Evolutionary conservation across 2,113 vertebrate species (phyloP), one percentile per base, ranked within the genome.

Genomic region (Vidua macroura): DNA sequence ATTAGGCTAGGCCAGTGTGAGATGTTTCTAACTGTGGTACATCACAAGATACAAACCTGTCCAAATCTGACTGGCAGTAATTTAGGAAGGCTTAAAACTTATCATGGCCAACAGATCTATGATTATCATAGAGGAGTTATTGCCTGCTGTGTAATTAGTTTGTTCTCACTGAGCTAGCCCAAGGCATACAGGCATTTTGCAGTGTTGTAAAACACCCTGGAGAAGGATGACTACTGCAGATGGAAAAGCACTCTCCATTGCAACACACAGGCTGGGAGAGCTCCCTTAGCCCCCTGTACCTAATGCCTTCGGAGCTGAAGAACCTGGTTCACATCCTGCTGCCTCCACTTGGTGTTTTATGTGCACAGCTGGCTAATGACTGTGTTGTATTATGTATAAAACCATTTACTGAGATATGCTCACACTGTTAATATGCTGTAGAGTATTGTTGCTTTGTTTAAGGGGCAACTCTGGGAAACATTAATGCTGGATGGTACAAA

Each of bases 361-460:
- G 43, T 16, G 84, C 64, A 83, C 96, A 97, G 96, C 94, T 97
- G 95, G 96, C 88, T 97, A 95, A 97, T 63, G 83, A 90, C 75
- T 11, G 1, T 33, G 85, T 35, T 96, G 85, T 41, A 81, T 93
- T 89, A 93, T 88, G 92, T 49, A 91, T 69, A 81, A 82, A 92
- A 90, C 70, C 35, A 86, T 90, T 95, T 83, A n/a, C 92, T 75
- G 68, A 31, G 69, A 77, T 72, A 90, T 22, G 69, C 69, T 91
- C 5, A 1, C 27, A 30, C 35, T 90, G 84, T 43, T 95, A 94
- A 92, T 77, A 81, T 70, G 85, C 93, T 89, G 59, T 43, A 33
- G 64, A 93, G 81, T 56, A 80, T 63, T 91, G 93, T 46, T 70
- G 43, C 55, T 93, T 82, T 62, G 67, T 81, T 91, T 86, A 86